Evolutionary conservation across 2,797 vertebrate species (phyloP), one percentile per base, ranked within the genome.

Genomic region (Myripristis jacobus): DNA sequence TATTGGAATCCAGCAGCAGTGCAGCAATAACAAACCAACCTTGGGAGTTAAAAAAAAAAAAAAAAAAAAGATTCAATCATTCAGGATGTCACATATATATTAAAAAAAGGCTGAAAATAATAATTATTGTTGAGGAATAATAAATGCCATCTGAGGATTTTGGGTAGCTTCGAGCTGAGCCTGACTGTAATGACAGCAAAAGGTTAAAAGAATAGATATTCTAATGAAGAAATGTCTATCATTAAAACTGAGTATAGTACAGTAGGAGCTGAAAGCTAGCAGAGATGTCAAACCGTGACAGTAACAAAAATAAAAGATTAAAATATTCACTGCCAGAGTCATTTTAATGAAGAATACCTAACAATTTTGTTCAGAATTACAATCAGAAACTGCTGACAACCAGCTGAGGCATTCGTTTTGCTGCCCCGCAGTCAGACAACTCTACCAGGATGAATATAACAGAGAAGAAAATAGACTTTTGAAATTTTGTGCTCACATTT

Each of bases 341-440:
- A 53, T 25, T 77, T 47, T 13, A 77, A 57, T 46, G 25, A 62
- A 73, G n/a, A 12, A 74, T 27, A 46, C 13, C 21, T 2, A 60
- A 61, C 6, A 18, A 55, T 29, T 25, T 15, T 54, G 51, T 18
- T 12, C 43, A 21, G 59, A 55, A 43, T 51, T 68, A 52, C 77
- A 63, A 74, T 73, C 54, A 55, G 72, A 22, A 54, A 59, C 38
- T 36, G 41, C 43, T 73, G 61, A 52, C 55, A 47, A 43, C 12
- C 60, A 69, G 58, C 63, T 68, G 62, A 59, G 41, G 50, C 46
- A 18, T 48, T 46, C 1, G 15, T 24, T 36, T 6, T 25, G 48
- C 4, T 55, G 64, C 50, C 52, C 63, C 48, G 52, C 70, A 76
- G 70, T 44, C 12, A 66, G 75, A 77, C 59, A 63, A 66, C 34